These are phyloP conservation scores for Leptinotarsa peninsularis DNA, from an alignment of 2,888 invertebrate genomes.

Conservation along the genomic window DNA sequence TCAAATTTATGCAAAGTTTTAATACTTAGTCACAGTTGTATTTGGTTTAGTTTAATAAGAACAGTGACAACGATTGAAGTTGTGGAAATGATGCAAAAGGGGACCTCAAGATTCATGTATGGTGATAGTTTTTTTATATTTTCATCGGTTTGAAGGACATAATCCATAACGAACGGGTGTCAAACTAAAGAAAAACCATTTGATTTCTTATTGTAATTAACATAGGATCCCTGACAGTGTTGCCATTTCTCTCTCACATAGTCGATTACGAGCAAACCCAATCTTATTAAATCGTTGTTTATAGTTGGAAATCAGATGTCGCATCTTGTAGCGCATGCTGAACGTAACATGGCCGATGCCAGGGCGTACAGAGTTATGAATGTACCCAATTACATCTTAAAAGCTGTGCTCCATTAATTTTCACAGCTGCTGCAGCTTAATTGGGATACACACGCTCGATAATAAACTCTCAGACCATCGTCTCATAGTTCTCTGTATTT, in stretches of 20 bases:
- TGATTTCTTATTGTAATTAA: too few species aligned
- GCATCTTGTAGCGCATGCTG: conserved; percentile 49
- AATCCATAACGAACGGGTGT: too few species aligned
- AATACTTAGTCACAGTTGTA: too few species aligned
- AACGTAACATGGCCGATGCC: conserved; percentile 43
- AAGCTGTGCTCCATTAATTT: conserved; percentile 75
- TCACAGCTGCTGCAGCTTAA: conserved; percentile 75
- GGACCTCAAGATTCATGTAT: too few species aligned
- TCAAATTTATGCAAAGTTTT: too few species aligned
- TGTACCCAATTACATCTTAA: conserved; percentile 75
- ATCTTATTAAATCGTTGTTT: conserved; percentile 51
- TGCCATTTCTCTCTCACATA: neutral
- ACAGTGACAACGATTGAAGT: too few species aligned
- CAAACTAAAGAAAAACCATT: too few species aligned
- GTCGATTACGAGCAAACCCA: too few species aligned
- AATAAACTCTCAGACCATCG: conserved; percentile 64
- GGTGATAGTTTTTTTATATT: too few species aligned
- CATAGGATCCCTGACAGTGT: neutral
- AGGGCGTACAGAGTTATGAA: conserved; percentile 69
- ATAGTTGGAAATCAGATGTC: conserved; percentile 56
- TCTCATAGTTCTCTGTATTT: conserved; percentile 38
- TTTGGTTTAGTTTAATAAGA: too few species aligned
- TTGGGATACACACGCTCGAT: conserved; percentile 72
- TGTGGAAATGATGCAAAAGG: too few species aligned
- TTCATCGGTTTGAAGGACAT: too few species aligned